Evolutionary conservation across 2,113 vertebrate species (phyloP).

Genomic region (Pituophis catenifer): DNA sequence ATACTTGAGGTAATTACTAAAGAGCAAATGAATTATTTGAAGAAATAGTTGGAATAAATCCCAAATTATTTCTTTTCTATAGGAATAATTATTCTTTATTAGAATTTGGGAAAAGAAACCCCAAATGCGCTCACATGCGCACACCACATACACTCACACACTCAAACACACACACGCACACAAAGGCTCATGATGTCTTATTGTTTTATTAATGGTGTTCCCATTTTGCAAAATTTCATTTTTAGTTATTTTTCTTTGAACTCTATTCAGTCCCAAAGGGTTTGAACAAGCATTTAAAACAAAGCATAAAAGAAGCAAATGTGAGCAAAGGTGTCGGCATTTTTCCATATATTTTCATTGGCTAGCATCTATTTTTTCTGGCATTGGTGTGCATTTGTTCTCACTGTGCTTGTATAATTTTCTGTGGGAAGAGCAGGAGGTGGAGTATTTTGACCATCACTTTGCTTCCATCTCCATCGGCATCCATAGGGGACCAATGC

Average conservation of each 20-base stretch:
- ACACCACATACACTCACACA: neutral
- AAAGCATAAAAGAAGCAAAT: constrained; percentile 1
- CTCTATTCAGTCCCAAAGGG: neutral
- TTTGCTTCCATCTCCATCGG: neutral
- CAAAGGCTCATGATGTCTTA: neutral
- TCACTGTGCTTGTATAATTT: constrained; percentile 30
- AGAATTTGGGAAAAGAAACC: neutral
- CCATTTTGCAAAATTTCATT: neutral
- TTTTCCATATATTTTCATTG: constrained; percentile 23
- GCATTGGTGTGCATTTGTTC: constrained; percentile 16
- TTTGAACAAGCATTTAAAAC: constrained; percentile 3
- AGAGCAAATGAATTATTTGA: neutral
- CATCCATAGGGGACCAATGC: neutral
- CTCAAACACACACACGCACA: neutral
- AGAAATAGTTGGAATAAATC: neutral
- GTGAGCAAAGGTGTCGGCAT: constrained; percentile 3
- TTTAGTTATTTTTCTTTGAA: constrained; percentile 10
- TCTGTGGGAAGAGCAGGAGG: neutral
- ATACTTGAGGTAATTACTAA: neutral
- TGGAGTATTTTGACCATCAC: constrained; percentile 4
- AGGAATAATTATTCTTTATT: neutral
- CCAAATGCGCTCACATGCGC: neutral
- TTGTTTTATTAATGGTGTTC: neutral
- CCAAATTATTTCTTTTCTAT: neutral
- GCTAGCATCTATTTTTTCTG: constrained; percentile 23